phyloP scores from a whole-genome alignment of 92 coral and sea anemone genomes.

The Paramuricea clavata region DNA sequence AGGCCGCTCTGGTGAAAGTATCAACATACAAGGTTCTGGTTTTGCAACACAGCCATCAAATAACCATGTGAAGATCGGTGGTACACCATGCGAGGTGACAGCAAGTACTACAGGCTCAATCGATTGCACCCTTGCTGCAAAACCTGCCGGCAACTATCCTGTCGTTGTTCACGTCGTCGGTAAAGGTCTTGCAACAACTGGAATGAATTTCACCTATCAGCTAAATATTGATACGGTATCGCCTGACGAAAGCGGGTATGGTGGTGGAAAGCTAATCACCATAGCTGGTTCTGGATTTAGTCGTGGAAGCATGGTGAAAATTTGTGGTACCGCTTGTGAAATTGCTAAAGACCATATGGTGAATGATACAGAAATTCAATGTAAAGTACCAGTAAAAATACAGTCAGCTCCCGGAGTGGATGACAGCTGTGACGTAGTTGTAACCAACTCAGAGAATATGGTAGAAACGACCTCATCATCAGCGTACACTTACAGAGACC shows the following conservation, averaged over 20 bases:
- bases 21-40: slow-evolving; percentile 78
- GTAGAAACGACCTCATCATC: not conserved
- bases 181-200: slow-evolving; percentile 72
- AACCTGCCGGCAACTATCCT: slow-evolving; percentile 73
- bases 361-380: slow-evolving; percentile 71
- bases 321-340: slow-evolving; percentile 77
- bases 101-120: slow-evolving; percentile 53
- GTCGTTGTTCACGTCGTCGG: slow-evolving; percentile 75
- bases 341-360: slow-evolving; percentile 29
- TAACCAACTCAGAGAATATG: slow-evolving; percentile 55
- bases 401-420: slow-evolving; percentile 66
- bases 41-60: slow-evolving; percentile 68
- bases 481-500: slow-evolving; percentile 79
- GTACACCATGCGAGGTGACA: slow-evolving; percentile 66
- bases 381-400: slow-evolving; percentile 80
- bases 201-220: slow-evolving; percentile 69
- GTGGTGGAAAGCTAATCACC: slow-evolving; percentile 80
- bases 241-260: slow-evolving; percentile 73
- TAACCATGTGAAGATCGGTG: slow-evolving; percentile 68
- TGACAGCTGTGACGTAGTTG: slow-evolving; percentile 64
- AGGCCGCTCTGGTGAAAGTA: slow-evolving; percentile 67
- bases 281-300: slow-evolving; percentile 79
- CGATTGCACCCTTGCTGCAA: slow-evolving; percentile 60
- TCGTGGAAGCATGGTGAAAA: slow-evolving; percentile 69
- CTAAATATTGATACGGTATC: slow-evolving; percentile 59